Base-by-base conservation (phyloP, 2,888 invertebrate genomes). In the Ecliptopera silaceata region DNA sequence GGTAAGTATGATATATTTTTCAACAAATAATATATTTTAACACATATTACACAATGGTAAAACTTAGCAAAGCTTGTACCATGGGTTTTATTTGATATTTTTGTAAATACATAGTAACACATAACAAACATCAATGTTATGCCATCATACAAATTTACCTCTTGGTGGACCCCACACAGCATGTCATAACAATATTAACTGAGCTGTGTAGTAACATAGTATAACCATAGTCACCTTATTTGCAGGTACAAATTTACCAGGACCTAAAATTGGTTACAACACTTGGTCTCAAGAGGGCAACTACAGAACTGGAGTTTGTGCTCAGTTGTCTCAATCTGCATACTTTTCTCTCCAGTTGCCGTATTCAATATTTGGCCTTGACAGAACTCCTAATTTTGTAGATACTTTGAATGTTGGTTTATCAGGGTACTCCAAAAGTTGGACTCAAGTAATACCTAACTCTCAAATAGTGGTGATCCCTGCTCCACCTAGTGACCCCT, bases 401-500 rank as follows among this genome's bases (percentile, higher is more conserved):
- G 99, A 99, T 75, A 94, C 93, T 10, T 88, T 99, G 31, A 94
- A 94, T 52, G 97, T 98, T 1, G 97, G 97, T 6, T 84, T 96
- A 45, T 94, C 93, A n/a, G 93, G 93, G 54, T 92, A 92, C 71
- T 94, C 92, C 0, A 94, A 94, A 65, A 94, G 94, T 56, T 98
- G 97, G 96, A 95, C 95, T 0, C 97, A 97, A 82, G 95, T 98
- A 49, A 99, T 99, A 77, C 99, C 99, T 0, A 99, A 99, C 79
- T 98, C 99, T 0, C 99, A 99, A 85, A 96, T 99, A 84, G 96
- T 99, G 31, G 96, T 99, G 0, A 96, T 99, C 59, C 99, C 99
- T 1, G 94, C 94, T 75, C 97, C 97, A 4, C 93, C 94, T 0
- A 91, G 93, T 60, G 93, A 96, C 51, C 95, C 98, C 0, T 92